Evolutionary conservation across 2,888 invertebrate species (phyloP).

Genomic region (Gymnoscelis rufifasciata): DNA sequence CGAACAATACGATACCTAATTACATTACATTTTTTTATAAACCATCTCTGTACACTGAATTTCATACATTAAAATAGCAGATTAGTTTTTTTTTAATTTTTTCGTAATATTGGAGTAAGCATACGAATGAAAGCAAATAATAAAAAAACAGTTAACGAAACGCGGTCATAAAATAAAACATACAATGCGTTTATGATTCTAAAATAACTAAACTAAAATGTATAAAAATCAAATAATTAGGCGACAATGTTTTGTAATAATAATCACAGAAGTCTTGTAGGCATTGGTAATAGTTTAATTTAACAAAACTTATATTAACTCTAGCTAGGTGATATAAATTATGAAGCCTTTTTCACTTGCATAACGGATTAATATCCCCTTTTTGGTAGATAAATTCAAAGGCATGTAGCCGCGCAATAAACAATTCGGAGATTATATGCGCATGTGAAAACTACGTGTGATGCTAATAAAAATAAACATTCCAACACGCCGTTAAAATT

Average conservation of each 20-base stretch:
- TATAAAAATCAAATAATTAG: conserved; percentile 44
- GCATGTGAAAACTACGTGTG: too few relatives aligned
- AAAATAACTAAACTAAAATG: conserved; percentile 40
- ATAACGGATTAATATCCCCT: too few relatives aligned
- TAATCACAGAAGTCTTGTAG: conserved; percentile 57
- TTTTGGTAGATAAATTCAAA: too few relatives aligned
- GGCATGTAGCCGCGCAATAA: too few relatives aligned
- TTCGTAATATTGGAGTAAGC: conserved; percentile 8
- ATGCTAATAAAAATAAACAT: too few relatives aligned
- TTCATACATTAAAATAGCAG: conserved; percentile 12
- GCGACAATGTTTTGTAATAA: conserved; percentile 49
- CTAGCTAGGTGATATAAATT: conserved; percentile 35
- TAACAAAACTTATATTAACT: conserved; percentile 29
- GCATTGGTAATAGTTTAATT: conserved; percentile 33
- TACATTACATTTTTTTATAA: conserved; percentile 39
- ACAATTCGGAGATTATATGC: too few relatives aligned
- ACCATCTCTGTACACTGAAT: conserved; percentile 45
- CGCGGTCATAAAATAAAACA: conserved; percentile 30
- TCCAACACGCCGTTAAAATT: too few relatives aligned
- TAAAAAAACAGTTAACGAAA: conserved; percentile 26
- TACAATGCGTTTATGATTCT: conserved; percentile 30
- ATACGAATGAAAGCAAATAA: conserved; percentile 15
- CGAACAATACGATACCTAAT: conserved; percentile 32
- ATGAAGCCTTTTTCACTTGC: too few relatives aligned
- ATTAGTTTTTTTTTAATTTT: conserved; percentile 10